phyloP scores from a whole-genome alignment of 2,113 vertebrate genomes.

The Entomyzon cyanotis region DNA sequence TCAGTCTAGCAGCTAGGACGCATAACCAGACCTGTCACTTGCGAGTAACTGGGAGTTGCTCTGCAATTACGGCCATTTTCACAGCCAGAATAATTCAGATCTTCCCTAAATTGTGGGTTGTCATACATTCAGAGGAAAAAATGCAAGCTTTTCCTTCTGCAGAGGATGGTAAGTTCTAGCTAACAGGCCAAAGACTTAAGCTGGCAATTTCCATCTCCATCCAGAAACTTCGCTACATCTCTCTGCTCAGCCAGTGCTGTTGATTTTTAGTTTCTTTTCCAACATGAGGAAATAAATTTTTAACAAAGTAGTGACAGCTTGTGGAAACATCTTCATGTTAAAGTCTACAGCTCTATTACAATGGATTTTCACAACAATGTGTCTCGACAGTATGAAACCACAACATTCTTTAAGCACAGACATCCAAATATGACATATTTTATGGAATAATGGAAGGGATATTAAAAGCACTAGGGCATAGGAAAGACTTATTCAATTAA shows the following conservation, averaged over 20 bases:
- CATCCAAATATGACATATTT: neutral
- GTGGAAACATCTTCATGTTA: neutral
- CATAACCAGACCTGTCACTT: slow-evolving; percentile 42
- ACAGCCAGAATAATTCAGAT: neutral
- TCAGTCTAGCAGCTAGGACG: neutral
- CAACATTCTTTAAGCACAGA: neutral
- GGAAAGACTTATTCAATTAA: neutral
- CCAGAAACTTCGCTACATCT: neutral
- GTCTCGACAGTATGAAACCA: neutral
- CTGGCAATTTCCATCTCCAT: neutral
- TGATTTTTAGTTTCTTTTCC: neutral
- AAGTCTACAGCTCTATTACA: neutral
- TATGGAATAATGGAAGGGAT: neutral
- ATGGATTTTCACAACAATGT: neutral
- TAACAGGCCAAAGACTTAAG: slow-evolving; percentile 7
- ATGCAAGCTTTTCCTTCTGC: neutral
- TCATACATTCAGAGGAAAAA: neutral
- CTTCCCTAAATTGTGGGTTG: neutral
- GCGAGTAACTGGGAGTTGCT: neutral
- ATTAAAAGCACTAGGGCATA: neutral
- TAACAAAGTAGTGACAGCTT: neutral
- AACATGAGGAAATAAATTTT: neutral
- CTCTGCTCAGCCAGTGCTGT: neutral
- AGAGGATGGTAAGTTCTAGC: neutral
- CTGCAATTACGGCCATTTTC: slow-evolving; percentile 9